phyloP scores from a whole-genome alignment of 2,797 vertebrate genomes.

The Tarsius wallacei region DNA sequence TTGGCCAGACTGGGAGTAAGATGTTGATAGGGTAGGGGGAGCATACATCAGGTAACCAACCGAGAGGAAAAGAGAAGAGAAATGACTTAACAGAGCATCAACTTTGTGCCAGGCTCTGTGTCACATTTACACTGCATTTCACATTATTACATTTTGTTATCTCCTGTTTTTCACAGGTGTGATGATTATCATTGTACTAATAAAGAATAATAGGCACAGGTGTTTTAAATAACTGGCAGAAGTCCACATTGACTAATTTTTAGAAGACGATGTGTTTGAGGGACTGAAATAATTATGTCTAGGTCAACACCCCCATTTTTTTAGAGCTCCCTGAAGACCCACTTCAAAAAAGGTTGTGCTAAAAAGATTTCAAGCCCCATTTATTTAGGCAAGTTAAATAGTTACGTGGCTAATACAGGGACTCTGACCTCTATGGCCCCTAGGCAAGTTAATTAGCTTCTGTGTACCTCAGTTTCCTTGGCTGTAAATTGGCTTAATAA shows the following conservation, averaged over 20 bases:
- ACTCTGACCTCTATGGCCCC: background rate
- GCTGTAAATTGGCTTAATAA: background rate
- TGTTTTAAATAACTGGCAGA: background rate
- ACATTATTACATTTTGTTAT: rapidly evolving
- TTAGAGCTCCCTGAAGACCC: background rate
- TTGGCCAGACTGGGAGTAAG: background rate
- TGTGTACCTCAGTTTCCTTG: background rate
- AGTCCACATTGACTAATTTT: background rate
- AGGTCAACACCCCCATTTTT: background rate
- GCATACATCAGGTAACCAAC: background rate
- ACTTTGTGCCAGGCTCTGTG: background rate
- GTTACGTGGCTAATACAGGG: background rate
- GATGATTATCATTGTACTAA: no score
- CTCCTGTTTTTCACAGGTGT: background rate
- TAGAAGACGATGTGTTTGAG: no score
- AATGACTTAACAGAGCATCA: background rate
- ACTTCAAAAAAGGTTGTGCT: background rate
- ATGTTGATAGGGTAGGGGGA: no score
- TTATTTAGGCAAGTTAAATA: background rate
- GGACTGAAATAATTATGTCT: background rate
- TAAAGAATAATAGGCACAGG: background rate
- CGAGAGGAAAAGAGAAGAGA: background rate
- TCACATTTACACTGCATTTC: background rate
- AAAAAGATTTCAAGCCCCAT: background rate
- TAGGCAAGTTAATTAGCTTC: background rate